phyloP scores from a whole-genome alignment of 2,113 vertebrate species.

The Bufo bufo region DNA sequence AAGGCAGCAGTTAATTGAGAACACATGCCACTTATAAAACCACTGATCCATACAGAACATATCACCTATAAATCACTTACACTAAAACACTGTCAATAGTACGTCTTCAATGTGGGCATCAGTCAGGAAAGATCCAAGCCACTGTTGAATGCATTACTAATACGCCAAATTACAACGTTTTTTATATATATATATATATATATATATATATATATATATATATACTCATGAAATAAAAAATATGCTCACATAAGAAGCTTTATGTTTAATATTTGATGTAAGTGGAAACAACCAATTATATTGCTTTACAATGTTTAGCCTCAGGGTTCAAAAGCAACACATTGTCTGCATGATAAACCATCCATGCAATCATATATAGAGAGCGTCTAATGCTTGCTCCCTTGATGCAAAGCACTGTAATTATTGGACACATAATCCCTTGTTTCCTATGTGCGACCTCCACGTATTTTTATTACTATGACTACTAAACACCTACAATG shows the following conservation, averaged over 20 bases:
- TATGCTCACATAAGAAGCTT: not conserved
- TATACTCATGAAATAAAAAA: not conserved
- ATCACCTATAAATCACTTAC: constrained; percentile 11
- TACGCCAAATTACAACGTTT: not conserved
- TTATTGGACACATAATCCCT: constrained; percentile 18
- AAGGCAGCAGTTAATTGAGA: constrained; percentile 4
- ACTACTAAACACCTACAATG: not conserved
- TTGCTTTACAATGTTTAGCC: not conserved
- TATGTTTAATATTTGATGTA: not conserved
- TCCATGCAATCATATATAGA: not conserved
- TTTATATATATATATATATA: not conserved
- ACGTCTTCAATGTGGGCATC: not conserved
- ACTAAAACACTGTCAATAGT: not conserved
- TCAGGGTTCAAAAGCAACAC: not conserved
- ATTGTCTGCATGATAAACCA: not conserved
- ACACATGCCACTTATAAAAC: constrained; percentile 25
- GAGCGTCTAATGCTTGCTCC: not conserved
- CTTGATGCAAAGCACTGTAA: not conserved
- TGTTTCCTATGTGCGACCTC: not conserved
- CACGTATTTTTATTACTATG: constrained; percentile 25
- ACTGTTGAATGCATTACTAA: not conserved
- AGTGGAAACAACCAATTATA: not conserved
- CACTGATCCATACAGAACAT: constrained; percentile 12
- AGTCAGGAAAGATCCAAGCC: constrained; percentile 9
- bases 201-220: not conserved